Evolutionary conservation across 2,113 vertebrate genomes (phyloP), one percentile per base, ranked within the genome.

Genomic region (Coturnix japonica): DNA sequence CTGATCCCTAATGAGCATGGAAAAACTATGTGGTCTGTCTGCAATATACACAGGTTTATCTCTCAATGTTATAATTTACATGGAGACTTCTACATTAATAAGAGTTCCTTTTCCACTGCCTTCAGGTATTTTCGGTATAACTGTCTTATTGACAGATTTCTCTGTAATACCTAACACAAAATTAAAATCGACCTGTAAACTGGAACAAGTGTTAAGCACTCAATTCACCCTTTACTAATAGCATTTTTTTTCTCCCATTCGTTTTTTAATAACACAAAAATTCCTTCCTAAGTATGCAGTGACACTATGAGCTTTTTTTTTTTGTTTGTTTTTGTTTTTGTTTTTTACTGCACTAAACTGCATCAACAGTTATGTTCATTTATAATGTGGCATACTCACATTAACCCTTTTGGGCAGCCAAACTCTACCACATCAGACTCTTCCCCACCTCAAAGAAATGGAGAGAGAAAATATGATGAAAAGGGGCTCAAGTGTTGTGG

Each of bases 101-200:
- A n/a, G 6, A 60, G 10, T 13, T 77, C 20, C 61, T 66, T 56
- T 85, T 69, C 76, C 93, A 72, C 47, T 39, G 8, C 74, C 81
- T 95, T 94, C 74, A 63, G 74, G 74, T 90, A 44, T 69, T 91
- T 95, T 81, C 35, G 94, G 35, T 39, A 84, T 66, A 41, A 80
- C 64, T 96, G 94, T 96, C 88, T 91, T 97, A 97, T 96, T 97
- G 97, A 96, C 79, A 86, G 41, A 74, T 89, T 97, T 89, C 87
- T 96, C 81, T 97, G 88, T 95, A 96, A 97, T 96, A 95, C 81
- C 54, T 94, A 90, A 96, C 75, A 93, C 85, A 96, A 97, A 97
- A 98, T 97, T 97, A 97, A 97, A 98, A 97, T 97, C 73, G 80
- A 97, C 91, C 77, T 95, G 63, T 96, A 95, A 95, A 93, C 82